Conservation (phyloP, 1,140 invertebrate genomes). For the Zaprionus taronus region DNA sequence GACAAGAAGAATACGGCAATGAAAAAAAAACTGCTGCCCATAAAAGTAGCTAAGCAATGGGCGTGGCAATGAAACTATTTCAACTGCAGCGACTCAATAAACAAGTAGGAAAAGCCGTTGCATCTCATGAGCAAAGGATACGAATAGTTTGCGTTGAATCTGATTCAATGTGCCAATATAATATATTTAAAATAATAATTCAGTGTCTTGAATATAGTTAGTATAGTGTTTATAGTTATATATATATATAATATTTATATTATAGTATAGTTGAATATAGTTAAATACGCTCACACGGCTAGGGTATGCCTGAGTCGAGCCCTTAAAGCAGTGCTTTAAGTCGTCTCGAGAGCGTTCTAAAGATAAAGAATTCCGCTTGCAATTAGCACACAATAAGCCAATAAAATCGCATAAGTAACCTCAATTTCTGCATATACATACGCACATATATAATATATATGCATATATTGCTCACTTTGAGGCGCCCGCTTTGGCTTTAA, state of each 20-base stretch:
- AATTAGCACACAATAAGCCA: conserved; percentile 19
- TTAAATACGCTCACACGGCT: neutral
- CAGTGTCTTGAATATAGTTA: too few relatives aligned
- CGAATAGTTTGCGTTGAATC: too few relatives aligned
- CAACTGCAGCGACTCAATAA: neutral
- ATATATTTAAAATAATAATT: too few relatives aligned
- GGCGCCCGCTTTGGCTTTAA: neutral
- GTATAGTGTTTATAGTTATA: too few relatives aligned
- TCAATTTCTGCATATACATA: neutral
- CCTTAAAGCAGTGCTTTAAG: neutral
- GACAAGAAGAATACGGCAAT: neutral
- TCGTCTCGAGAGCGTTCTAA: neutral
- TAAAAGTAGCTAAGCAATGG: neutral
- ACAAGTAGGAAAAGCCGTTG: too few relatives aligned
- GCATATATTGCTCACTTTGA: neutral
- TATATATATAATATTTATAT: too few relatives aligned
- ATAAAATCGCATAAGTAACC: conserved; percentile 9
- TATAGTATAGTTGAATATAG: too few relatives aligned
- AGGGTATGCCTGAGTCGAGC: neutral
- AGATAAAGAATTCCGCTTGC: neutral
- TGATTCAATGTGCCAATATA: too few relatives aligned
- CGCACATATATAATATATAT: neutral
- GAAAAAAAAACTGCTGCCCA: neutral
- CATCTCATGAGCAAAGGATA: too few relatives aligned
- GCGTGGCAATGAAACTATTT: neutral